Conservation (phyloP, 2,113 vertebrate species). For the Notarius quadriscutis region DNA sequence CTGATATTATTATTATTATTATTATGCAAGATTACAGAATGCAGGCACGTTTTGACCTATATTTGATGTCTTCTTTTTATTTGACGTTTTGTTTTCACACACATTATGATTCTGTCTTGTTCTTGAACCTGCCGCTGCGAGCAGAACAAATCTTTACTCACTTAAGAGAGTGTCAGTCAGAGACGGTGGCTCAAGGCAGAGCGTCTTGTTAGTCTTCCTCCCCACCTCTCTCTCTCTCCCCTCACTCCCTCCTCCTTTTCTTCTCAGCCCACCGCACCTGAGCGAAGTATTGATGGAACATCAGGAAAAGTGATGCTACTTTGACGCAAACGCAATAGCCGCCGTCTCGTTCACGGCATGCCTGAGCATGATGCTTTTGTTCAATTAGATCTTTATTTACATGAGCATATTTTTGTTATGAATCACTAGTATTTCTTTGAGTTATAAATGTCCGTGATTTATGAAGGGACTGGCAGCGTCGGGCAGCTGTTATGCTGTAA, state of each 20-base stretch:
- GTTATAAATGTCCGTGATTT: not conserved
- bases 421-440: not conserved
- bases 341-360: slow-evolving; percentile 51
- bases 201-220: slow-evolving; percentile 54
- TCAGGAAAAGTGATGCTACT: slow-evolving; percentile 47
- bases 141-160: slow-evolving; percentile 76
- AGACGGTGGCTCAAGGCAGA: slow-evolving; percentile 36
- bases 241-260: slow-evolving; percentile 4
- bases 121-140: slow-evolving; percentile 62
- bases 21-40: not conserved
- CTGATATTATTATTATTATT: not conserved
- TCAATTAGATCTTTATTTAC: slow-evolving; percentile 20
- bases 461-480: not conserved
- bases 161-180: slow-evolving; percentile 74
- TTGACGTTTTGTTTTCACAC: not conserved
- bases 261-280: slow-evolving; percentile 66
- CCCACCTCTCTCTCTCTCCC: slow-evolving; percentile 30
- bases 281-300: slow-evolving; percentile 72
- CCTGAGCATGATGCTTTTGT: not conserved
- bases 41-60: not conserved
- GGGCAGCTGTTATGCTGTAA: not conserved
- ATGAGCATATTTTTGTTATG: not conserved
- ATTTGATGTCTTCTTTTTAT: not conserved
- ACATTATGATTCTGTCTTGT: slow-evolving; percentile 31
- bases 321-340: slow-evolving; percentile 37